phyloP scores from a whole-genome alignment of 2,797 vertebrate species.

The Alcedo quadribrachys region DNA sequence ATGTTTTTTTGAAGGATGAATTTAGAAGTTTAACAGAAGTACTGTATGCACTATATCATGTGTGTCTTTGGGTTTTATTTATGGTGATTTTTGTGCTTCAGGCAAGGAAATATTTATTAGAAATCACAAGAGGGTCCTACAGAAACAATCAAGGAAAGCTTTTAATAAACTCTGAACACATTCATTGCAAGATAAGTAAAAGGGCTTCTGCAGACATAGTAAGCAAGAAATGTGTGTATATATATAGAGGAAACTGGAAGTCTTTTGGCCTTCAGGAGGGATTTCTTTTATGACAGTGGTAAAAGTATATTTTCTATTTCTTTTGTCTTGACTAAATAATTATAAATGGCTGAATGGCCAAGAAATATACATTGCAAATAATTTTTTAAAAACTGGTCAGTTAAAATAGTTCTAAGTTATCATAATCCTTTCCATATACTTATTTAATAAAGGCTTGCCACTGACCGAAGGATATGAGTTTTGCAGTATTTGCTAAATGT shows the following conservation, averaged over 20 bases:
- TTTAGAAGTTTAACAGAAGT: not conserved
- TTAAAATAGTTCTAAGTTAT: not conserved
- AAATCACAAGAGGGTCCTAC: not conserved
- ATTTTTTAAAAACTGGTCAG: not conserved
- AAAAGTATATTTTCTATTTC: not conserved
- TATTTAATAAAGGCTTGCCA: not conserved
- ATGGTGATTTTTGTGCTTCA: not conserved
- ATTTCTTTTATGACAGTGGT: not conserved
- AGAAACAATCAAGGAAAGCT: not conserved
- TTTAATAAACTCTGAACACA: not conserved
- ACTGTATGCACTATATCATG: not conserved
- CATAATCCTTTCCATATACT: not conserved
- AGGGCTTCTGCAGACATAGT: not conserved
- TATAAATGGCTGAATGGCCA: not conserved
- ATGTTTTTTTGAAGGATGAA: not conserved
- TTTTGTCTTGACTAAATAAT: not conserved
- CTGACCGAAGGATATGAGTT: not conserved
- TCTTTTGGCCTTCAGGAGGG: not conserved
- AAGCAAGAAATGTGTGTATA: not conserved
- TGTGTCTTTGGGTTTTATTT: not conserved
- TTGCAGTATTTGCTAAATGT: not conserved
- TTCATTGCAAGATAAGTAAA: not conserved
- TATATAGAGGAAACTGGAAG: not conserved
- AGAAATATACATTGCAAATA: not conserved
- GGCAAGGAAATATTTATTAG: not conserved